Evolutionary conservation across 2,888 invertebrate genomes (phyloP), one percentile per base, ranked within the genome.

Genomic region (Ophioninae sp.): DNA sequence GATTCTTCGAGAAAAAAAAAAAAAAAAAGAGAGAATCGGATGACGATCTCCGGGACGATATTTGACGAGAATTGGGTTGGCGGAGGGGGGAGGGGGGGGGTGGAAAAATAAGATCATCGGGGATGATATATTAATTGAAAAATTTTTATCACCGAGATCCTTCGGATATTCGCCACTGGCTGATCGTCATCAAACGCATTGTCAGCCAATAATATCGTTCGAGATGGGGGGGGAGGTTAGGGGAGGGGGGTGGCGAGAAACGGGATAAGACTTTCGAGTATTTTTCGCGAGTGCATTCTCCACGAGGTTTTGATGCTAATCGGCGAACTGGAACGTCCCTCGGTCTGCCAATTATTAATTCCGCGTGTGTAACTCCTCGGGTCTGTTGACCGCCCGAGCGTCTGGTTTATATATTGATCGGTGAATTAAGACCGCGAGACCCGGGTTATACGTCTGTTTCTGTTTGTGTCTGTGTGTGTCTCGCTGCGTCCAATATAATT

Each of bases 121-220:
- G 75, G 82, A 83, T 86, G 86, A 85, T 84, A 85, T 86, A 86
- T 86, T 86, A 86, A 85, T 86, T 85, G 83, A 84, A 84, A 82
- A 82, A 85, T 84, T 83, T 86, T 84, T 85, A 85, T 82, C 83
- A 82, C 56, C 81, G 80, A 72, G 61, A 73, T 65, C 79, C 9
- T 61, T 65, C n/a, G 61, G 68, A 68, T 58, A 63, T 58, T 30
- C 20, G 6, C 64, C 41, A 3, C 44, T 13, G 61, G 39, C 77
- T 44, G 30, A 30, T 61, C 44, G 71, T 72, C 80, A 73, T 74
- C 63, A 61, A 56, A 30, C 30, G 56, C 71, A 63, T 79, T 72
- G 58, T 58, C 30, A 59, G 3, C 3, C 51, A 44, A 41, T 61
- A 68, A 39, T 77, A 77, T 59, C 20, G 1, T 44, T 39, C 51